Evolutionary conservation across 1,140 invertebrate genomes (phyloP).

Genomic region (Drosophila ohnishii): DNA sequence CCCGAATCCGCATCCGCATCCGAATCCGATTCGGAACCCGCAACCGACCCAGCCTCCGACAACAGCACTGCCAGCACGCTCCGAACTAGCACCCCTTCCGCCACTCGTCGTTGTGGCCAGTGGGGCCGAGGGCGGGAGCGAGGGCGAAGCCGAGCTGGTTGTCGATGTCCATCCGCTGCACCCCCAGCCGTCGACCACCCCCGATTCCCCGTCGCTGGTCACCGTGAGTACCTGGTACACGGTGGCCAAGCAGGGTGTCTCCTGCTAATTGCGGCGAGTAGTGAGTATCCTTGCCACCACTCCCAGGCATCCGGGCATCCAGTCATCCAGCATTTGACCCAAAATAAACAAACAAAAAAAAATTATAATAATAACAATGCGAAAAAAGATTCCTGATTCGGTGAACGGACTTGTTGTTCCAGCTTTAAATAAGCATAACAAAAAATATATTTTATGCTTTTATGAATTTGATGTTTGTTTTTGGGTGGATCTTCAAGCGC

Average conservation of each 20-base stretch:
- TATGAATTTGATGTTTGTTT: slow-evolving; percentile 23
- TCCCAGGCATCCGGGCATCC: slow-evolving; percentile 1
- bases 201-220: slow-evolving; percentile 80
- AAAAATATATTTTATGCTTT: slow-evolving; percentile 31
- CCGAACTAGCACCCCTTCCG: slow-evolving; percentile 12
- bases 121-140: slow-evolving; percentile 13
- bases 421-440: slow-evolving; percentile 13
- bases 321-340: background rate
- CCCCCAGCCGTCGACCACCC: slow-evolving; percentile 48
- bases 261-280: slow-evolving; percentile 67
- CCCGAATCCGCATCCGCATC: slow-evolving; percentile 2
- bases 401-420: slow-evolving; percentile 7
- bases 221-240: slow-evolving; percentile 82
- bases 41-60: slow-evolving; percentile 11
- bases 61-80: slow-evolving; percentile 6
- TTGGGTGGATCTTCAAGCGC: slow-evolving; percentile 14
- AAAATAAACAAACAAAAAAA: background rate
- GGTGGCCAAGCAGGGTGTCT: slow-evolving; percentile 82
- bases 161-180: slow-evolving; percentile 24
- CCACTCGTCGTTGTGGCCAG: slow-evolving; percentile 26
- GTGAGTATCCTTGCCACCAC: slow-evolving; percentile 34
- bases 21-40: slow-evolving; percentile 1
- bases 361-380: background rate
- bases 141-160: slow-evolving; percentile 2
- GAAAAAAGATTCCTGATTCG: background rate